Evolutionary conservation across 2,888 invertebrate genomes (phyloP), one percentile per base, ranked within the genome.

Genomic region (Drosophila helvetica): DNA sequence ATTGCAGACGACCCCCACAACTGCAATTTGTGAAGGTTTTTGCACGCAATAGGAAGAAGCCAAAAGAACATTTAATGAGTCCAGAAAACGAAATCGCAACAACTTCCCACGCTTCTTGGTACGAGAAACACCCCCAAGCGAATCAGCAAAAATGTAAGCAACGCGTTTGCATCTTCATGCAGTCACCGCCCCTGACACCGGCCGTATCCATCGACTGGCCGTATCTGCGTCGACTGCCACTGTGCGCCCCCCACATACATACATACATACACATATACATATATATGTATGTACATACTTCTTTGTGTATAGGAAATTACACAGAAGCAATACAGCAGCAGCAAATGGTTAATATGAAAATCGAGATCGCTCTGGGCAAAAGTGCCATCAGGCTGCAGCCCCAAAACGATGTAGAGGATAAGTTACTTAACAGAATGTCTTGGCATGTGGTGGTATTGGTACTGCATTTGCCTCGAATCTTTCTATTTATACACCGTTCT

Each of bases 311-410:
- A 45, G 15, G 42, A 79, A 87, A 75, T 87, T 79, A 63, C 71
- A 77, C 79, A 74, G 74, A 64, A 78, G 73, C 61, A 80, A 65
- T 47, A 61, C 59, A 56, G 57, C 66, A 63, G 48, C 62, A 72
- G 60, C 54, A 70, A 71, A 60, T 70, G 67, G 62, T 52, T 86
- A 74, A 74, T 83, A 66, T 42, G 69, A 74, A 75, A 83, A 84
- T 64, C 82, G 87, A 73, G 89, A 84, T 75, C 47, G 87, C 89
- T 80, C 61, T 68, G 58, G 80, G 87, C 80, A 53, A 12, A 56
- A 60, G 30, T 55, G 42, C 59, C 38, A 61, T 33, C 56, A 52
- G 68, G 46, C 48, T 51, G 64, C 22, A 30, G 38, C 27, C 48
- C 30, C 38, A 55, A 30, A 64, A 33, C 50, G 52, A 25, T 25